Percentiles rank a stretch among this genome's conserved stretches.
phyloP scores from a whole-genome alignment of 2,888 invertebrate genomes.

The Pomacea canaliculata region DNA sequence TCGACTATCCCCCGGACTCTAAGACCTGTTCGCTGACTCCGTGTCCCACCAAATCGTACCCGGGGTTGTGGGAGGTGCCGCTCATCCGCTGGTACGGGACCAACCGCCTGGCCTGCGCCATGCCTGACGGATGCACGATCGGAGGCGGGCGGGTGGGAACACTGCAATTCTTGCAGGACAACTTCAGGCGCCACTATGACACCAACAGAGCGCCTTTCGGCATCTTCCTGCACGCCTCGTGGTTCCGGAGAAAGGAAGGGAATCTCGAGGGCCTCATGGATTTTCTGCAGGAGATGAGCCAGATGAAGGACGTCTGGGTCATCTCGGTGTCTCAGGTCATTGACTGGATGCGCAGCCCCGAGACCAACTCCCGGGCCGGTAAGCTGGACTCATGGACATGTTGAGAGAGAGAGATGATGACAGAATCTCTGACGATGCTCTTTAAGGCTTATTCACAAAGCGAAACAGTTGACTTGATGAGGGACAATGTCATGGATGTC shows the following conservation, averaged over 20 bases:
- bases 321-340: conserved; percentile 40
- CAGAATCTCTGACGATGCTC: not conserved
- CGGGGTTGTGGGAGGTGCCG: conserved; percentile 78
- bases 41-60: conserved; percentile 51
- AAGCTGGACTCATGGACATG: conserved; percentile 34
- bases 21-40: conserved; percentile 41
- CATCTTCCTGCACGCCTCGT: conserved; percentile 83
- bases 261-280: conserved; percentile 38
- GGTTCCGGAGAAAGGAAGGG: conserved; percentile 74
- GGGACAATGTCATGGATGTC: too few relatives aligned
- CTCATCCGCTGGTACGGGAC: conserved; percentile 69
- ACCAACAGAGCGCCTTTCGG: conserved; percentile 82
- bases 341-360: conserved; percentile 46
- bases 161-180: conserved; percentile 75
- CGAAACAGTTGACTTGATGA: not conserved
- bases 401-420: not conserved
- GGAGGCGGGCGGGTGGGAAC: conserved; percentile 34
- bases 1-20: conserved; percentile 75
- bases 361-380: conserved; percentile 25
- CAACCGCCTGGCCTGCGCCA: conserved; percentile 49
- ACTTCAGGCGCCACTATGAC: conserved; percentile 80
- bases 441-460: not conserved
- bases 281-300: conserved; percentile 37
- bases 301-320: conserved; percentile 46
- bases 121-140: conserved; percentile 50